These are phyloP conservation scores for Thalassoma bifasciatum DNA, from an alignment of 2,113 vertebrate species.

Conservation along the genomic window DNA sequence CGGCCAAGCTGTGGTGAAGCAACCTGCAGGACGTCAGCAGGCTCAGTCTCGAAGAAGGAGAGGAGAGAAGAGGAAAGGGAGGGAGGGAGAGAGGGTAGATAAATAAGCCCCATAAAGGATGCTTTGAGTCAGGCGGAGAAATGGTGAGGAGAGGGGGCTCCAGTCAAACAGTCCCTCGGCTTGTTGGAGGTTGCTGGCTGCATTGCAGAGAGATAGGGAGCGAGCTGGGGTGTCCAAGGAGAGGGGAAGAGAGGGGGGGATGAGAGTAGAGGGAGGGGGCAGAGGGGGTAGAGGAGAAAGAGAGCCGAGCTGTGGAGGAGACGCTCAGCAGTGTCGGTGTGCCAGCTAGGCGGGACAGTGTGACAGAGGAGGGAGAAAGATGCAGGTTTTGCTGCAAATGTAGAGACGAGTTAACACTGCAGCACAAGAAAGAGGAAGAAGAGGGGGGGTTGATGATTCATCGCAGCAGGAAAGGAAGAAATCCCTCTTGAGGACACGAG, in stretches of 20 bases:
- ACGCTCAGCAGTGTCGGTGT: conserved; percentile 35
- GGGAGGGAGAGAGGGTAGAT: conserved; percentile 67
- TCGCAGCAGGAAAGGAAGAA: conserved; percentile 4
- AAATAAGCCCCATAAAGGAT: conserved; percentile 83
- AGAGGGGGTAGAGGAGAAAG: conserved; percentile 41
- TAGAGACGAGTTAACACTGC: conserved; percentile 57
- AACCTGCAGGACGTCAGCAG: conserved; percentile 72
- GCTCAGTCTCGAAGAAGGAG: conserved; percentile 34
- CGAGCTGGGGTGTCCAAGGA: conserved; percentile 31
- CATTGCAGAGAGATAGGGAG: conserved; percentile 71
- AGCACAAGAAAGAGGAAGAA: conserved; percentile 22
- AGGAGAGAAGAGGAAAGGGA: conserved; percentile 36
- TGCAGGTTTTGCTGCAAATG: conserved; percentile 64
- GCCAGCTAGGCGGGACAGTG: conserved; percentile 28
- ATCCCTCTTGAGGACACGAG: conserved; percentile 10
- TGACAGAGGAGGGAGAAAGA: conserved; percentile 46
- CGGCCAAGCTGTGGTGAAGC: conserved; percentile 27
- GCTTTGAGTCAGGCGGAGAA: conserved; percentile 76
- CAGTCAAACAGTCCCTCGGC: conserved; percentile 67
- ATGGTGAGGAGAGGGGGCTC: conserved; percentile 68
- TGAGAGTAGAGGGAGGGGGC: conserved; percentile 18
- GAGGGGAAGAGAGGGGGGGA: conserved; percentile 17
- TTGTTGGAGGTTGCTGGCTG: conserved; percentile 67
- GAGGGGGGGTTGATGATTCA: background rate
- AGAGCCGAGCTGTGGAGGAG: conserved; percentile 43